Percentiles rank a stretch among this genome's conserved stretches.
Evolutionary conservation across 2,797 vertebrate genomes (phyloP).

Genomic region (Tenualosa ilisha): DNA sequence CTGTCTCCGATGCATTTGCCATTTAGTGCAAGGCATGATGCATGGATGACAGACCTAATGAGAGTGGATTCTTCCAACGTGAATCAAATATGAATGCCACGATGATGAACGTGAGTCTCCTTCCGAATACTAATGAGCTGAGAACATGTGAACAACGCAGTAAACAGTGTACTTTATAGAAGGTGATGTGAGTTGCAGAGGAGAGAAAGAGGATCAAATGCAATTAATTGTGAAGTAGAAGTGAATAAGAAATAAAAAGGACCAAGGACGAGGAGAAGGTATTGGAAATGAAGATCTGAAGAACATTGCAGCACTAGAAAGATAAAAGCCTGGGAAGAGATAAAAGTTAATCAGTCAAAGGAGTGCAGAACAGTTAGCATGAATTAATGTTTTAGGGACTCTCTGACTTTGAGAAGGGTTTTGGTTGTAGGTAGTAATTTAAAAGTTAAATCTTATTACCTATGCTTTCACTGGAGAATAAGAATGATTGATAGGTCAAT

Average conservation of each 20-base stretch:
- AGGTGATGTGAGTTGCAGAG: not conserved
- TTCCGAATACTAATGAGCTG: not conserved
- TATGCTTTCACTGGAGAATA: not conserved
- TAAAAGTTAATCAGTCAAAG: not conserved
- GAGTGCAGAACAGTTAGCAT: not conserved
- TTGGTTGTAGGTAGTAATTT: not conserved
- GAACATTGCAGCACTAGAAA: not conserved
- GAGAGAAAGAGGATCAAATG: not conserved
- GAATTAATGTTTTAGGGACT: not conserved
- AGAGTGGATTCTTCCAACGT: not conserved
- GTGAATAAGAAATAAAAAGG: not conserved
- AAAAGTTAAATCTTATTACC: not conserved
- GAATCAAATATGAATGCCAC: constrained; percentile 12
- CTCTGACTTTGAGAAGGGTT: not conserved
- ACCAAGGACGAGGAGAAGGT: not conserved
- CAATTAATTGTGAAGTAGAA: not conserved
- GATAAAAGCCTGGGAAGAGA: not conserved
- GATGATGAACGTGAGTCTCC: not conserved
- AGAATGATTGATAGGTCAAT: not conserved
- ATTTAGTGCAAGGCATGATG: not conserved
- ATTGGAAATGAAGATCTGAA: not conserved
- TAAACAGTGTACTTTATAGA: not conserved
- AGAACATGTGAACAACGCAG: not conserved
- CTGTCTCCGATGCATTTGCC: not conserved
- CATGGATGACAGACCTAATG: not conserved